Evolutionary conservation across 2,797 vertebrate genomes (phyloP), one percentile per base, ranked within the genome.

Genomic region (Zenarchopterus dispar): DNA sequence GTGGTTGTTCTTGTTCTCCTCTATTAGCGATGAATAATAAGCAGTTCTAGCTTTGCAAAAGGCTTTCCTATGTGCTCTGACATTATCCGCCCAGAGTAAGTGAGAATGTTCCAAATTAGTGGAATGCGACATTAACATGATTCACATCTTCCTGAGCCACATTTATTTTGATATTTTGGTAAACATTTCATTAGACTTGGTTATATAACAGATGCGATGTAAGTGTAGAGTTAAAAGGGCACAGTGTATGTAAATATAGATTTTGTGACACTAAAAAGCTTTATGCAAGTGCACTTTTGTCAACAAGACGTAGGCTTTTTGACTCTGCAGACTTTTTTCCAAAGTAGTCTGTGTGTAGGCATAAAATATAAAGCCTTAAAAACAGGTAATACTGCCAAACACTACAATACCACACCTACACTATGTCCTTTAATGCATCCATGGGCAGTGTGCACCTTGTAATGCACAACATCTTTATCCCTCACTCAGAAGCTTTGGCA

Each of bases 401-500:
- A 23, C 4, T 22, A 55, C 41, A 41, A 55, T 42, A 43, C 24
- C 24, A 24, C 24, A 24, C 16, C n/a, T 24, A n/a, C 16, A 24
- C 24, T 22, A 24, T 9, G 24, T 8, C 36, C 1, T 18, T 10
- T 17, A 42, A 24, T 22, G 42, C 53, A 56, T n/a, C 53, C 11
- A 56, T n/a, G 24, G 16, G 53, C 33, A 5, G 8, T 56, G 23
- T 24, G 23, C 26, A 23, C 6, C 26, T 44, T 56, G 42, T 56
- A 44, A 26, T 56, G 54, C 17, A n/a, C 18, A n/a, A 11, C 54
- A 44, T 8, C 39, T 56, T 56, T 26, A 56, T 23, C 39, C 42
- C 39, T 44, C 10, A 44, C 41, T 56, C 17, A 18, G 26, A 45
- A 31, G n/a, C 41, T 19, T 44, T 45, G 43, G 42, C 55, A 19